These are phyloP conservation scores for Osmerus eperlanus DNA, from an alignment of 2,113 vertebrate genomes.

Conservation along the genomic window DNA sequence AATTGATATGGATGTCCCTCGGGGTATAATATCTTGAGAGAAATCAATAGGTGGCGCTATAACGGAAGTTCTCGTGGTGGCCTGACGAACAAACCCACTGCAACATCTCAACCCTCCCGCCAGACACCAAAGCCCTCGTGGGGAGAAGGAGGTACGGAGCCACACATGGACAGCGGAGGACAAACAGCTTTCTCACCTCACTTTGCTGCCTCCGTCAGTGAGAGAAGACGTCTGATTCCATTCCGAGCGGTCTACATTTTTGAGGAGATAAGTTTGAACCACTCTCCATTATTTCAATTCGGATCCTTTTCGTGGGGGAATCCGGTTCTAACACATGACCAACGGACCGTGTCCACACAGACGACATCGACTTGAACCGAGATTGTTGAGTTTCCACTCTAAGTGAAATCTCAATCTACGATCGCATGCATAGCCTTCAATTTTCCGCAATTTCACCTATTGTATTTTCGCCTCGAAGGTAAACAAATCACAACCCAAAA, in stretches of 20 bases:
- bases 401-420: constrained; percentile 11
- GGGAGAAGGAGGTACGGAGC: neutral
- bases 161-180: neutral
- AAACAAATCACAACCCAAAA: neutral
- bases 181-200: constrained; percentile 17
- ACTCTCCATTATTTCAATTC: neutral
- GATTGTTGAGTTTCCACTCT: neutral
- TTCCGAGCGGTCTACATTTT: neutral
- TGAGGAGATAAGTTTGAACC: neutral
- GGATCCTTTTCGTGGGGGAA: neutral
- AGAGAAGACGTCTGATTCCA: constrained; percentile 21
- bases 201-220: constrained; percentile 17
- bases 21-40: neutral
- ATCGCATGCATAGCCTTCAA: neutral
- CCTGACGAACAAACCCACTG: constrained; percentile 12
- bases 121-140: constrained; percentile 6
- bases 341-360: neutral
- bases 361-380: constrained; percentile 22
- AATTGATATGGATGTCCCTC: neutral
- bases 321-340: constrained; percentile 17
- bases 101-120: constrained; percentile 22
- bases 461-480: constrained; percentile 31
- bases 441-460: constrained; percentile 33
- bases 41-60: constrained; percentile 28
- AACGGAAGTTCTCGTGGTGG: constrained; percentile 19